These are phyloP conservation scores for Cariama cristata DNA, from an alignment of 2,113 vertebrate species.

Conservation along the genomic window DNA sequence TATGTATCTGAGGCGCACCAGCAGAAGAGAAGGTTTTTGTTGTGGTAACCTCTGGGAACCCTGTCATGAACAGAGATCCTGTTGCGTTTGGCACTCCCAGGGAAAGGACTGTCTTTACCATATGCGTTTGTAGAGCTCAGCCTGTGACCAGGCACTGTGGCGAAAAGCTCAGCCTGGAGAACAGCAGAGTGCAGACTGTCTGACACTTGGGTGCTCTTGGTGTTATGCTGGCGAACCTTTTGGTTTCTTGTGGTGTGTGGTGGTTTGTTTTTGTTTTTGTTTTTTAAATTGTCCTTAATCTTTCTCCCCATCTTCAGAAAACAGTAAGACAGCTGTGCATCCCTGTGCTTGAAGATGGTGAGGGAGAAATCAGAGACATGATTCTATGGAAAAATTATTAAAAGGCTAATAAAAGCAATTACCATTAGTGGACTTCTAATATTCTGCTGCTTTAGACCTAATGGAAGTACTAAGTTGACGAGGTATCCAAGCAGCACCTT, in stretches of 20 bases:
- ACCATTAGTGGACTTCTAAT: not conserved
- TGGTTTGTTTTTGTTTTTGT: not conserved
- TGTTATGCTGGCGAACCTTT: not conserved
- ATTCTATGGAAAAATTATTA: not conserved
- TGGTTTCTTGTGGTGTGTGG: not conserved
- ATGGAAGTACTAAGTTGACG: not conserved
- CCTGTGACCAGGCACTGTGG: rapidly evolving
- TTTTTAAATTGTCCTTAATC: not conserved
- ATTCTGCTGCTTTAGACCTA: not conserved
- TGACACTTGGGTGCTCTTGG: not conserved
- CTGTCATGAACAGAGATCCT: not conserved
- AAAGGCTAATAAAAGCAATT: not conserved
- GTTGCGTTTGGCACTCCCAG: not conserved
- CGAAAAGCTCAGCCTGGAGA: not conserved
- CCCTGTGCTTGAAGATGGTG: not conserved
- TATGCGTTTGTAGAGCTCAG: not conserved
- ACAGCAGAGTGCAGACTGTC: not conserved
- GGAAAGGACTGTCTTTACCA: not conserved
- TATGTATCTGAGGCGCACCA: not conserved
- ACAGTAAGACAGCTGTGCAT: not conserved
- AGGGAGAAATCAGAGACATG: not conserved
- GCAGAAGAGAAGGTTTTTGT: not conserved
- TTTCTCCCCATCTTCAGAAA: not conserved
- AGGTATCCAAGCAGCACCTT: not conserved
- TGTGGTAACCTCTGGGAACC: not conserved